Evolutionary conservation across 2,113 vertebrate genomes (phyloP).

Genomic region (Indri indri): DNA sequence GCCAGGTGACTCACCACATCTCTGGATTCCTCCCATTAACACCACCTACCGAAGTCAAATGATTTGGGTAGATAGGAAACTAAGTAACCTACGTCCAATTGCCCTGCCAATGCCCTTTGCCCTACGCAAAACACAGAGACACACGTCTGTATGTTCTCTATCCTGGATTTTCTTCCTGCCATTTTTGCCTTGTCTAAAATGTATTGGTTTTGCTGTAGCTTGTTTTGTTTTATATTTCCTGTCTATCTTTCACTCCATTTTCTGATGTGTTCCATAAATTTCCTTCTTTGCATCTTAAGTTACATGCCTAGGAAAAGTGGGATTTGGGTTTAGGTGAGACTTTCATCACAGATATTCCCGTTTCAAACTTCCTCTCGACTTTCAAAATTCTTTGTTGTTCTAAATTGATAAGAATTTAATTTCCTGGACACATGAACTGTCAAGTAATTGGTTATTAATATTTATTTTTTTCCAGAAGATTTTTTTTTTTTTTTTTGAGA

Average conservation of each 20-base stretch:
- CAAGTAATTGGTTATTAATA: background rate
- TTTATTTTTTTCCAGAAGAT: background rate
- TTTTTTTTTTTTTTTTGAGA: background rate
- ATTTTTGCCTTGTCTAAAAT: background rate
- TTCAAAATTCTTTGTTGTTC: background rate
- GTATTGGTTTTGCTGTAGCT: background rate
- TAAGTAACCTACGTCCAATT: background rate
- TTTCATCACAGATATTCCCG: background rate
- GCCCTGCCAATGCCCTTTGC: background rate
- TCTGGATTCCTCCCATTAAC: background rate
- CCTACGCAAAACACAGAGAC: background rate
- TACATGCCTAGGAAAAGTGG: background rate
- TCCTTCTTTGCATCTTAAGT: slow-evolving; percentile 1
- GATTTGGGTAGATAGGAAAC: background rate
- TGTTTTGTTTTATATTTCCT: background rate
- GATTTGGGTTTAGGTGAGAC: background rate
- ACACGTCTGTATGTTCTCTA: background rate
- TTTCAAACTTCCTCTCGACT: background rate
- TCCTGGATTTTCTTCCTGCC: background rate
- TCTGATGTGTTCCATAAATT: background rate
- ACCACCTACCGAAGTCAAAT: background rate
- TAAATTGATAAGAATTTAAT: background rate
- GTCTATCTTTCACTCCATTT: background rate
- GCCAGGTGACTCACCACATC: background rate
- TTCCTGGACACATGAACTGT: background rate